Percentiles rank a stretch among this genome's conserved stretches.
phyloP scores from a whole-genome alignment of 2,797 vertebrate genomes.

The Sebastes wilsoni region DNA sequence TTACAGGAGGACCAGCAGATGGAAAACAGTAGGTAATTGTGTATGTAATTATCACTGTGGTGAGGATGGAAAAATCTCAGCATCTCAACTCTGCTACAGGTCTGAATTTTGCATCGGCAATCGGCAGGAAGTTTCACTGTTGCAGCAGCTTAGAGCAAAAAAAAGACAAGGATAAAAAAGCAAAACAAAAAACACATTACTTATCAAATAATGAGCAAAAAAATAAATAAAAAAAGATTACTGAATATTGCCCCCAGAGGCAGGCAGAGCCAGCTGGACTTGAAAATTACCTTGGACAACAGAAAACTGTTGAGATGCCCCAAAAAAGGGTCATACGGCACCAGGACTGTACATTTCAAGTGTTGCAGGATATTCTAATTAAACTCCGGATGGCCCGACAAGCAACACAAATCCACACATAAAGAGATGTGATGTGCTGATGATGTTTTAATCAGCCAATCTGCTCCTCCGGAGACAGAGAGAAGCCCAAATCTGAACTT shows the following conservation, averaged over 20 bases:
- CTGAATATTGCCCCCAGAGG: background rate
- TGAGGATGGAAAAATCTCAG: background rate
- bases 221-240: background rate
- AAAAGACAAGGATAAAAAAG: background rate
- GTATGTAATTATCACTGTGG: background rate
- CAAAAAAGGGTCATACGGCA: background rate
- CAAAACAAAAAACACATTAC: background rate
- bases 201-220: background rate
- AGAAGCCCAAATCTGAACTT: background rate
- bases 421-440: constrained; percentile 11
- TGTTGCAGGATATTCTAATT: background rate
- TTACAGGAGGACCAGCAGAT: background rate
- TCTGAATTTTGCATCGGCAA: background rate
- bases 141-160: background rate
- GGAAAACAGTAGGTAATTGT: background rate
- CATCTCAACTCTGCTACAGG: background rate
- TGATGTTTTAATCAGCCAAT: constrained; percentile 44
- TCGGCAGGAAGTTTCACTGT: background rate
- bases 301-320: background rate
- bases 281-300: background rate
- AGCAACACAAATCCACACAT: background rate
- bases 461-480: constrained; percentile 2
- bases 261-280: background rate
- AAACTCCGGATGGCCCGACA: background rate
- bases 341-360: background rate